phyloP scores from a whole-genome alignment of 2,113 vertebrate genomes.

The Burhinus bistriatus region DNA sequence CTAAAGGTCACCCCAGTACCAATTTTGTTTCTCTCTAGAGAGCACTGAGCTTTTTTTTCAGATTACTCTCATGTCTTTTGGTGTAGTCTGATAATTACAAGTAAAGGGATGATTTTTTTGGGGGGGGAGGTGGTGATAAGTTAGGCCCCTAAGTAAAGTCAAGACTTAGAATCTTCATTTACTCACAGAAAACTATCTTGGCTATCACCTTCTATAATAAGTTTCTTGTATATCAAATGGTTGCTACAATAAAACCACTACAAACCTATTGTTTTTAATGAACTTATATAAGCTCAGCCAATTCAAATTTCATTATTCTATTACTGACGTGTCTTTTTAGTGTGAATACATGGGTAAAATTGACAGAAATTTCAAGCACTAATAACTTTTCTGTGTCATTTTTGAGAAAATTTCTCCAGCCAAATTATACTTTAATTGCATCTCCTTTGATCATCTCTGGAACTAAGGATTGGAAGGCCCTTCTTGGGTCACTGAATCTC shows the following conservation, averaged over 20 bases:
- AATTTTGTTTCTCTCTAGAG: neutral
- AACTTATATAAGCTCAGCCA: neutral
- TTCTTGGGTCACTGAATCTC: neutral
- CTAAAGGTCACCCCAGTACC: neutral
- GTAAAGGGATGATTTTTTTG: neutral
- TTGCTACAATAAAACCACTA: neutral
- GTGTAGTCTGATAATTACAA: neutral
- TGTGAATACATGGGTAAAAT: neutral
- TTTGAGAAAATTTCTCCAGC: neutral
- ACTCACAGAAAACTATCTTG: neutral
- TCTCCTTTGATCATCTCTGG: neutral
- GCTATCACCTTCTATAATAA: neutral
- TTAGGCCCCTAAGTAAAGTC: neutral
- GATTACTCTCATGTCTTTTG: neutral
- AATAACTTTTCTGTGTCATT: neutral
- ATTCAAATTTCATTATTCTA: neutral
- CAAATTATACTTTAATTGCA: neutral
- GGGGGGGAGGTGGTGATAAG: rapidly evolving
- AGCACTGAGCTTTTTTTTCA: neutral
- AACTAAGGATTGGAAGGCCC: neutral
- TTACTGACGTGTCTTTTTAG: neutral
- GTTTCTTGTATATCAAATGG: neutral
- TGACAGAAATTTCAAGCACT: neutral
- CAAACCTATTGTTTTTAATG: neutral
- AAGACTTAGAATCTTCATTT: neutral